phyloP scores from a whole-genome alignment of 2,113 vertebrate species.

The Tricholaema leucomelas region DNA sequence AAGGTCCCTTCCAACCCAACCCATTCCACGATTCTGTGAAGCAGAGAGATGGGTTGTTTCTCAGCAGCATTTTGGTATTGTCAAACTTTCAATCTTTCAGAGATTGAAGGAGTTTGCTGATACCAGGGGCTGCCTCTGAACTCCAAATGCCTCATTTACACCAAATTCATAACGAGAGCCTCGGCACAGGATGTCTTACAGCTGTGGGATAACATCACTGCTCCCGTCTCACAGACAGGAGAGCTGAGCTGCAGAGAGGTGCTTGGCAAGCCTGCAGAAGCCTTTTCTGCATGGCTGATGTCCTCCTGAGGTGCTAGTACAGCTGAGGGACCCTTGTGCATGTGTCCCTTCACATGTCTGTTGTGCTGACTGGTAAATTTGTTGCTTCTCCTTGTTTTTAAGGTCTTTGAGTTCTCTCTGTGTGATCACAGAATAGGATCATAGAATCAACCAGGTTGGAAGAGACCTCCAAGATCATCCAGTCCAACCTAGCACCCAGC shows the following conservation, averaged over 20 bases:
- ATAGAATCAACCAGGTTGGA: too few relatives aligned
- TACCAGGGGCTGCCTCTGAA: background rate
- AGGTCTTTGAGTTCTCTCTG: background rate
- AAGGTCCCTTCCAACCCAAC: too few relatives aligned
- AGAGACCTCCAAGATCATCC: too few relatives aligned
- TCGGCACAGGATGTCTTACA: background rate
- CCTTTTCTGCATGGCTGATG: background rate
- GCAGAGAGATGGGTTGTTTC: background rate
- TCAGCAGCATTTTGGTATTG: constrained; percentile 6
- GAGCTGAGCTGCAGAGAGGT: background rate
- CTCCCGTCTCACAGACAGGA: background rate
- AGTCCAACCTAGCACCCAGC: too few relatives aligned
- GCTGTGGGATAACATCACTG: background rate
- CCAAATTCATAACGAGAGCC: background rate
- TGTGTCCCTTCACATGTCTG: fast-evolving
- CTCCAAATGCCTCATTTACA: background rate
- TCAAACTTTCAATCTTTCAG: background rate
- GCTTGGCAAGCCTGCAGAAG: background rate
- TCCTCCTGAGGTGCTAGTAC: background rate
- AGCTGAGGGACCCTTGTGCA: background rate
- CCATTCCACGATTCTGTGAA: background rate
- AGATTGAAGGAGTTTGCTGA: background rate
- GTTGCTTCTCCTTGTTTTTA: background rate
- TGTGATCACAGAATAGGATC: too few relatives aligned
- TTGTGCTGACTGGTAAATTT: background rate